Evolutionary conservation across 30 jellyfish, hydroid and myxozoan species (phyloP).

Genomic region (Hydra vulgaris): DNA sequence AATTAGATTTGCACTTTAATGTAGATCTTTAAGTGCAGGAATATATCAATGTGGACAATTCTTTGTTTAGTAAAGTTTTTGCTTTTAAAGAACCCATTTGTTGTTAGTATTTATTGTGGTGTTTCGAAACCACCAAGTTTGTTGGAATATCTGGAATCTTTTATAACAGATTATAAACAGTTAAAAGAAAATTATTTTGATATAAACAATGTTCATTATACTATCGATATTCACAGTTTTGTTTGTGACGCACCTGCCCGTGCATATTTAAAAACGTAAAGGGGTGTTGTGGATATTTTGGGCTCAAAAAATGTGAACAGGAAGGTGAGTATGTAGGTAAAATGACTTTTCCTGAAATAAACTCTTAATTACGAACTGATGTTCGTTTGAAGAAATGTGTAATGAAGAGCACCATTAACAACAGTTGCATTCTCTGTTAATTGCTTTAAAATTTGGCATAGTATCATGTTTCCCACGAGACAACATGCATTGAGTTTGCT

Average conservation of each 20-base stretch:
- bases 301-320: slow-evolving; percentile 20
- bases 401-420: not conserved
- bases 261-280: slow-evolving; percentile 11
- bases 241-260: slow-evolving; percentile 37
- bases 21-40: slow-evolving; percentile 13
- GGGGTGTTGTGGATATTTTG: slow-evolving; percentile 21
- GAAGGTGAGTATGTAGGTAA: not conserved
- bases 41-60: slow-evolving; percentile 25
- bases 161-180: slow-evolving; percentile 1
- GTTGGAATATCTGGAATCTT: slow-evolving; percentile 8
- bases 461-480: not conserved
- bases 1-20: not conserved
- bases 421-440: not conserved
- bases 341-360: not conserved
- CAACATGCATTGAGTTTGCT: not conserved
- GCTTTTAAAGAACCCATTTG: slow-evolving; percentile 2
- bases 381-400: not conserved
- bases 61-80: not conserved
- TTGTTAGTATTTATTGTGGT: slow-evolving; percentile 31
- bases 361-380: not conserved
- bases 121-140: slow-evolving; percentile 18
- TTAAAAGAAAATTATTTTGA: not conserved
- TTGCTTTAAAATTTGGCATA: not conserved
- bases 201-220: not conserved
- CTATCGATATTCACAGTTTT: not conserved